These are phyloP conservation scores for Hyla sarda DNA, from an alignment of 2,113 vertebrate genomes.

Conservation along the genomic window DNA sequence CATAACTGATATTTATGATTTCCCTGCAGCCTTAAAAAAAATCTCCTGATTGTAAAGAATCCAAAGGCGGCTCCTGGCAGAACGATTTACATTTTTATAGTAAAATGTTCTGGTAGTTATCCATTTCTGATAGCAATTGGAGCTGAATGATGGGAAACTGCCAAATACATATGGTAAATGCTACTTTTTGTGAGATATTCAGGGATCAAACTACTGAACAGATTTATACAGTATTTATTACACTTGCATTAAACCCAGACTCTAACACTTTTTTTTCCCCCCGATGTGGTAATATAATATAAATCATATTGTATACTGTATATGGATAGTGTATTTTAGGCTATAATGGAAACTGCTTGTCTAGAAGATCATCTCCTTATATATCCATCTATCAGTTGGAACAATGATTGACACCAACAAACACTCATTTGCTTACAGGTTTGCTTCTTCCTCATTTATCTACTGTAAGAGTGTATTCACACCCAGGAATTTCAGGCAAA, in stretches of 20 bases:
- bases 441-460: too few relatives aligned
- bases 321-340: background rate
- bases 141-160: background rate
- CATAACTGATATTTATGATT: background rate
- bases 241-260: background rate
- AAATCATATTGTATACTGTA: too few relatives aligned
- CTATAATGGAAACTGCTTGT: too few relatives aligned
- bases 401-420: too few relatives aligned
- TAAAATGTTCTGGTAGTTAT: constrained; percentile 27
- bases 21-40: background rate
- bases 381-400: too few relatives aligned
- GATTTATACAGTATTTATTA: background rate
- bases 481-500: too few relatives aligned
- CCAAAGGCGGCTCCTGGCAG: background rate
- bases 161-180: background rate
- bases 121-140: constrained; percentile 22
- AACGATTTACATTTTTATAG: constrained; percentile 11
- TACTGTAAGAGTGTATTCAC: too few relatives aligned
- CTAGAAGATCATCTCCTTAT: too few relatives aligned
- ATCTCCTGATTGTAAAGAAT: background rate
- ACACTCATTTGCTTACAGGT: too few relatives aligned
- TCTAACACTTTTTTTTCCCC: too few relatives aligned
- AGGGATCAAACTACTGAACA: background rate
- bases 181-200: background rate
- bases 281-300: too few relatives aligned